Conservation (phyloP, 2,113 vertebrate species). For the Paradisaea rubra region DNA sequence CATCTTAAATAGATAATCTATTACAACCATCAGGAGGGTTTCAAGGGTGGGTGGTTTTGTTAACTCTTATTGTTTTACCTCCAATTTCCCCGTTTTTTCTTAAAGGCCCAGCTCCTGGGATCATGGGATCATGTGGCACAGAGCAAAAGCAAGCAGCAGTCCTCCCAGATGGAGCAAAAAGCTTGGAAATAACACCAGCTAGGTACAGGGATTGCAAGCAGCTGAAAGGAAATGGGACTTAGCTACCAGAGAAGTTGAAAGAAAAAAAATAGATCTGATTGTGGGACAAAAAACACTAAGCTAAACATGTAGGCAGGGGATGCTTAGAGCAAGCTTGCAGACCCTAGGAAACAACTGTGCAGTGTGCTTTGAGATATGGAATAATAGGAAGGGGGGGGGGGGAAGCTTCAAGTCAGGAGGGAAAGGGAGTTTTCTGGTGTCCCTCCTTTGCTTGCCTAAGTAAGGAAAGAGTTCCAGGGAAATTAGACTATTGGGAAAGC, state of each 20-base stretch:
- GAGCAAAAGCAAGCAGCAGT: background rate
- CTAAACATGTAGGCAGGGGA: background rate
- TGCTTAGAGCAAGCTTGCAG: background rate
- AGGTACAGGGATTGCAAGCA: background rate
- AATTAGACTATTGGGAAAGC: background rate
- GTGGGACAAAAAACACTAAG: background rate
- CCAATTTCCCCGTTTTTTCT: background rate
- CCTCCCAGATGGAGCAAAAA: background rate
- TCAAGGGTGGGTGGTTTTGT: conserved; percentile 35
- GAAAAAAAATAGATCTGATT: background rate
- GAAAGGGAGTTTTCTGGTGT: background rate
- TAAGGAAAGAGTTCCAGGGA: background rate
- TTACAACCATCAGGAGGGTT: conserved; percentile 42
- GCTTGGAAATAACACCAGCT: background rate
- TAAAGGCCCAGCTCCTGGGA: conserved; percentile 22
- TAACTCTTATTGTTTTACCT: conserved; percentile 19
- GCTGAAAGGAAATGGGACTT: background rate
- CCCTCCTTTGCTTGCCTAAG: background rate
- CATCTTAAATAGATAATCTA: conserved; percentile 53
- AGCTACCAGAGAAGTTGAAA: background rate
- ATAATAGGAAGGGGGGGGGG: background rate
- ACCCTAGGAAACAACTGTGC: background rate
- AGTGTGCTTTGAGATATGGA: background rate
- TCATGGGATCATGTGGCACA: background rate
- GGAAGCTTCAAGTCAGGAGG: background rate